Percentiles rank a stretch among this genome's conserved stretches.
Evolutionary conservation across 1,140 invertebrate species (phyloP).

Genomic region (Drosophila sturtevanti): DNA sequence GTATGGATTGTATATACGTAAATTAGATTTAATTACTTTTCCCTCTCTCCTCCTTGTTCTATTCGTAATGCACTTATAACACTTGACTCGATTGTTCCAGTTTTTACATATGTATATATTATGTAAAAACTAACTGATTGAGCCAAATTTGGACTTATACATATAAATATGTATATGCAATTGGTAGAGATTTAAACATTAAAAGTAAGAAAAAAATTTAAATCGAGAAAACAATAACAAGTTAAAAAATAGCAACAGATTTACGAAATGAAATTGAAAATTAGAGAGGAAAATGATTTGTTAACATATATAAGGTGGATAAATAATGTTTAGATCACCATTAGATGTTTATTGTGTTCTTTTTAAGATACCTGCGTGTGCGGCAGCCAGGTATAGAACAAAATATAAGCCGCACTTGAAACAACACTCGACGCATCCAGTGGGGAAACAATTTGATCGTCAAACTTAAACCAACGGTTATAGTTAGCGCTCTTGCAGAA

Average conservation of each 20-base stretch:
- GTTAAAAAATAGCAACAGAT: slow-evolving; percentile 22
- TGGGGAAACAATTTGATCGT: slow-evolving; percentile 92
- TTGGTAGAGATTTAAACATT: background rate
- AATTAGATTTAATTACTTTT: slow-evolving; percentile 32
- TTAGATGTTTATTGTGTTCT: slow-evolving; percentile 10
- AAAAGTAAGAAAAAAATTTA: background rate
- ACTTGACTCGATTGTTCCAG: slow-evolving; percentile 19
- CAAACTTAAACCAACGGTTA: slow-evolving; percentile 93
- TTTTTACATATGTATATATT: background rate
- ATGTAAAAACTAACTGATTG: background rate
- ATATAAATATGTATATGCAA: slow-evolving; percentile 42
- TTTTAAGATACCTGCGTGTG: slow-evolving; percentile 30
- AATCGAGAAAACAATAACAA: slow-evolving; percentile 26
- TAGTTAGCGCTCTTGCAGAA: slow-evolving; percentile 85
- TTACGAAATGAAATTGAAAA: slow-evolving; percentile 12
- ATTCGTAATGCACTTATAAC: slow-evolving; percentile 61
- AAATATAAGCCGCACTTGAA: slow-evolving; percentile 89
- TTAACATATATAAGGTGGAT: background rate
- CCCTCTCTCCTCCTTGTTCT: slow-evolving; percentile 16
- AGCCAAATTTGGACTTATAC: background rate
- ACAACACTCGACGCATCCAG: slow-evolving; percentile 88
- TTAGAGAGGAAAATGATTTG: background rate
- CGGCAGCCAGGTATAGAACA: slow-evolving; percentile 87
- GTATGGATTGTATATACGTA: slow-evolving; percentile 56
- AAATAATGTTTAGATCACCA: background rate